Percentiles rank a stretch among this genome's conserved stretches.
phyloP scores from a whole-genome alignment of 2,113 vertebrate genomes.

The Pseudopodoces humilis region DNA sequence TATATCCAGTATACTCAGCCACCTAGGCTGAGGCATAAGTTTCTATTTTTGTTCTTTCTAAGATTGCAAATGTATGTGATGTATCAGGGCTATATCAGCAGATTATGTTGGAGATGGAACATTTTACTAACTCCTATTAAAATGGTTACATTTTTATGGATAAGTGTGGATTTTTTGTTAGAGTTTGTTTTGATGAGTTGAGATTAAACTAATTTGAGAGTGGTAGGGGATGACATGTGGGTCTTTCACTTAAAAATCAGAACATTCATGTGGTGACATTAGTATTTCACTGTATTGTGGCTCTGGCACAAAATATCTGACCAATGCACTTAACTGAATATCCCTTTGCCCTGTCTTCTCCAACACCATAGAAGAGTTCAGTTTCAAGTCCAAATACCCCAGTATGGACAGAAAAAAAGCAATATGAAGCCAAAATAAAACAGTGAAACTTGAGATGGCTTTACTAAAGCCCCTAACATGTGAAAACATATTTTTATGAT shows the following conservation, averaged over 20 bases:
- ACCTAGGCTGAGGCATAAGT: not conserved
- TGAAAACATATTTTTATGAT: not conserved
- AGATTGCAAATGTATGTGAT: not conserved
- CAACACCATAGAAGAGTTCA: not conserved
- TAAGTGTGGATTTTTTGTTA: not conserved
- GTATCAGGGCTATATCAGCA: not conserved
- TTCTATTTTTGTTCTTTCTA: not conserved
- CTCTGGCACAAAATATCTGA: not conserved
- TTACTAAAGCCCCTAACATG: not conserved
- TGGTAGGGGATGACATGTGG: not conserved
- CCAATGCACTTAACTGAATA: not conserved
- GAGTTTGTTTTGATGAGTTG: not conserved
- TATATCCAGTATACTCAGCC: no score
- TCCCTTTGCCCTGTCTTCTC: not conserved
- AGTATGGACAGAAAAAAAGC: not conserved
- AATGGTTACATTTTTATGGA: not conserved
- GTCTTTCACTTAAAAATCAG: not conserved
- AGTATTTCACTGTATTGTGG: not conserved
- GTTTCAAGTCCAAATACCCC: not conserved
- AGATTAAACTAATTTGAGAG: not conserved
- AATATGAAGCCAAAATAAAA: not conserved
- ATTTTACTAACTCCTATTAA: not conserved
- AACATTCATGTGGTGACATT: not conserved
- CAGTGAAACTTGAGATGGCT: not conserved
- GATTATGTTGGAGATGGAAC: not conserved